phyloP scores from a whole-genome alignment of 2,113 vertebrate species.

The Gadus chalcogrammus region DNA sequence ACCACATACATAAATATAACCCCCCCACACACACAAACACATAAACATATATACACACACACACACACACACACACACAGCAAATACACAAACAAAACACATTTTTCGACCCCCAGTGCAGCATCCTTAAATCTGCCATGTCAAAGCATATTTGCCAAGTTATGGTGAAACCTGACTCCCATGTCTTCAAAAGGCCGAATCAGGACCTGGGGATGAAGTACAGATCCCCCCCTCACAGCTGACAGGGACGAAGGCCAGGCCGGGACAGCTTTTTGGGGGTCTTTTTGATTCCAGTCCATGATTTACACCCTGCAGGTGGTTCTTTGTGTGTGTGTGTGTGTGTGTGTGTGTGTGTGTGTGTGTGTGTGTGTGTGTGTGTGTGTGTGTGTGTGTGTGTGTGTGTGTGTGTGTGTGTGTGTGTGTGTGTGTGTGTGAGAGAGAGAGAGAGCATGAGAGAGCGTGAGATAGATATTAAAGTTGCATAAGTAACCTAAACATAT shows the following conservation, averaged over 20 bases:
- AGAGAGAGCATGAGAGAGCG: conserved; percentile 33
- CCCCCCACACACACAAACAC: not conserved
- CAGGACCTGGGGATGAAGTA: conserved; percentile 15
- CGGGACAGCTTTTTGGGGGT: conserved; percentile 19
- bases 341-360: conserved; percentile 16
- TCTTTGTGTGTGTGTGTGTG: conserved; percentile 9
- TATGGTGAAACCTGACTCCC: conserved; percentile 44
- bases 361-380: conserved; percentile 17
- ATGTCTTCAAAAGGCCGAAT: conserved; percentile 32
- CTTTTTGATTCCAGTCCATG: conserved; percentile 29
- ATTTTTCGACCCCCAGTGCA: conserved; percentile 5
- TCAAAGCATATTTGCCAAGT: conserved; percentile 26
- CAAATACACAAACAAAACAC: conserved; percentile 9
- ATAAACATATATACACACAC: not conserved
- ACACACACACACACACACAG: conserved; percentile 6
- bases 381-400: no score
- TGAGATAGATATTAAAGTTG: not conserved
- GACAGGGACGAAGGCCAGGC: conserved; percentile 46
- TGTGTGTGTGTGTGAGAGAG: conserved; percentile 25
- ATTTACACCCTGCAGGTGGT: conserved; percentile 69
- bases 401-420: no score
- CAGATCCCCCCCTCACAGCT: conserved; percentile 49
- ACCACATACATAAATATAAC: not conserved
- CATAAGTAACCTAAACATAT: not conserved
- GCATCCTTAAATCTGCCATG: conserved; percentile 42